phyloP scores from a whole-genome alignment of 1,140 invertebrate genomes.

The Aphelinus certus region DNA sequence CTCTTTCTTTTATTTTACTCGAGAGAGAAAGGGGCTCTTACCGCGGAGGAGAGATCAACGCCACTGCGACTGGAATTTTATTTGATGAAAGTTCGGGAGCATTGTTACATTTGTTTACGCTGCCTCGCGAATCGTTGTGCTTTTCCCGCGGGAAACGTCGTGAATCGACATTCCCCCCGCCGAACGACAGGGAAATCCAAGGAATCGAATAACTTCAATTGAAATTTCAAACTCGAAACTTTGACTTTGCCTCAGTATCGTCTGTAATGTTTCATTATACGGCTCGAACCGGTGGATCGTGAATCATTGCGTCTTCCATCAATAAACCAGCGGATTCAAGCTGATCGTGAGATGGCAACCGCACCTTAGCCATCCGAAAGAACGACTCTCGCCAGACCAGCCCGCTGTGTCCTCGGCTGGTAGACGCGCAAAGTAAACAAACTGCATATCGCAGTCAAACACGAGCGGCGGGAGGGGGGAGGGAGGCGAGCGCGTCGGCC shows the following conservation, averaged over 20 bases:
- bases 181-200: neutral
- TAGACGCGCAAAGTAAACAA: too few species aligned
- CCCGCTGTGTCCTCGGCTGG: too few species aligned
- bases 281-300: too few species aligned
- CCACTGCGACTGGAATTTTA: conserved; percentile 7
- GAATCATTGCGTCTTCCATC: too few species aligned
- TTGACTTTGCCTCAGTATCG: neutral
- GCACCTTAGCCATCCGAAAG: too few species aligned
- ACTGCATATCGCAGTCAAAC: too few species aligned
- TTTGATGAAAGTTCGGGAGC: conserved; percentile 19
- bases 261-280: too few species aligned
- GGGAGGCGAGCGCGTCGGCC: neutral
- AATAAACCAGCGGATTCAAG: too few species aligned
- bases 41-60: too few species aligned
- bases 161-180: neutral
- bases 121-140: too few species aligned
- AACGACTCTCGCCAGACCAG: too few species aligned
- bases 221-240: neutral
- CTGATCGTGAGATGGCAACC: too few species aligned
- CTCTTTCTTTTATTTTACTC: neutral
- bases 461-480: neutral
- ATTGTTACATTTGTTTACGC: conserved; percentile 24
- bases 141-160: neutral
- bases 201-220: conserved; percentile 14
- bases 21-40: neutral